Conservation (phyloP, 2,797 vertebrate species). For the Lepilemur septentrionalis region DNA sequence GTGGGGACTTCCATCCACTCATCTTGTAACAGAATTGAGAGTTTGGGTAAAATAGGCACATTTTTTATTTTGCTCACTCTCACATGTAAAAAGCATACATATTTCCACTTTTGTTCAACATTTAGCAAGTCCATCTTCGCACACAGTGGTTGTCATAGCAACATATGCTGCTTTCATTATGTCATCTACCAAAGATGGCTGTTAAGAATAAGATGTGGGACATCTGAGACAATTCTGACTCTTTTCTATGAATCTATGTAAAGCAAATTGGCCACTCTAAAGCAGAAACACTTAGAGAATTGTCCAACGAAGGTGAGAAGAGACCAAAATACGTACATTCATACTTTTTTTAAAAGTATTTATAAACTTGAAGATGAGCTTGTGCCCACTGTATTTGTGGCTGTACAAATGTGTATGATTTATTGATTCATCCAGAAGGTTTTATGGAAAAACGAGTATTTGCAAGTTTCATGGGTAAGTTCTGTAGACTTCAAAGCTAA, state of each 20-base stretch:
- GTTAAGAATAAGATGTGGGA: background rate
- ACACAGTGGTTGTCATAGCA: background rate
- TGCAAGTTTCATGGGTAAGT: background rate
- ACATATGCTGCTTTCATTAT: constrained; percentile 31
- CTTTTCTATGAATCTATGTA: constrained; percentile 5
- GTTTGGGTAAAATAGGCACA: background rate
- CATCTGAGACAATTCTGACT: constrained; percentile 16
- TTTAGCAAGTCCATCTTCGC: background rate
- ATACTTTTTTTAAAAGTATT: background rate
- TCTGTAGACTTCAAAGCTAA: background rate
- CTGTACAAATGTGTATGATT: background rate
- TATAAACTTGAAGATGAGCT: background rate
- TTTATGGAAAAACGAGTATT: background rate
- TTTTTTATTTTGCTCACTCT: background rate
- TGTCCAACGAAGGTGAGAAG: background rate
- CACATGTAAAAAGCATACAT: constrained; percentile 38
- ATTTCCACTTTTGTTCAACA: constrained; percentile 3
- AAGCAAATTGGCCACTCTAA: background rate
- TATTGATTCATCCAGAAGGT: background rate
- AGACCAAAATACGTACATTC: background rate
- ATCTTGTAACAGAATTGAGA: background rate
- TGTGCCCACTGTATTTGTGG: background rate
- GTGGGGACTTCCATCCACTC: background rate
- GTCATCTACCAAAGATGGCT: background rate
- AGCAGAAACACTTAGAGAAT: background rate